These are phyloP conservation scores for Scomber colias DNA, from an alignment of 2,113 vertebrate species.

Conservation along the genomic window DNA sequence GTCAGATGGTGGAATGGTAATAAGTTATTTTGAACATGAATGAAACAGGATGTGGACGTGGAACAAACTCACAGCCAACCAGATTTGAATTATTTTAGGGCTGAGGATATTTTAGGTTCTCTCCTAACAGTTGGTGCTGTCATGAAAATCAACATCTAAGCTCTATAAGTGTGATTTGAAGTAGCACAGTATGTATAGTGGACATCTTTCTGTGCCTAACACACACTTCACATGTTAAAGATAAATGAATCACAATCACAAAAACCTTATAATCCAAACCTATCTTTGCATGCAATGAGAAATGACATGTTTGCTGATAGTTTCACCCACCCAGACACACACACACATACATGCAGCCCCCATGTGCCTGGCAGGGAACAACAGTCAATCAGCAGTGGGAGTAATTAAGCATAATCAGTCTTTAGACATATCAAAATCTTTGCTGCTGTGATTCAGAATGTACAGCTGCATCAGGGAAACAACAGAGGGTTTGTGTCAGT, in stretches of 20 bases:
- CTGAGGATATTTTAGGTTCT: background rate
- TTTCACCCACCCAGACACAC: background rate
- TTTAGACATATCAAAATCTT: slow-evolving; percentile 38
- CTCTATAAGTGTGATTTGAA: background rate
- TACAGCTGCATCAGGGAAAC: background rate
- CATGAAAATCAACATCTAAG: slow-evolving; percentile 7
- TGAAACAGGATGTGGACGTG: background rate
- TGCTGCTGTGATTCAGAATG: slow-evolving; percentile 19
- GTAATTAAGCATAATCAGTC: slow-evolving; percentile 44
- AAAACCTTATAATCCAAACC: background rate
- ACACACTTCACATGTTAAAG: background rate
- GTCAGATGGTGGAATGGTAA: too few species aligned
- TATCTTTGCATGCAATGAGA: background rate
- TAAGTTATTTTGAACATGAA: background rate
- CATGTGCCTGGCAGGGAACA: slow-evolving; percentile 10
- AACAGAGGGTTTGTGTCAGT: background rate
- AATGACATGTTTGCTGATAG: background rate
- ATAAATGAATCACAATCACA: background rate
- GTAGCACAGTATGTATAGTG: background rate
- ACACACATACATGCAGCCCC: slow-evolving; percentile 3
- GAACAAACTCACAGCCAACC: background rate
- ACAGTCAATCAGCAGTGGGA: slow-evolving; percentile 42
- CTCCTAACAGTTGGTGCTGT: background rate
- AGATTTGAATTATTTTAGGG: background rate
- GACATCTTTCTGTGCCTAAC: too few species aligned